These are phyloP conservation scores for Euphonia xanthogaster DNA, from an alignment of 2,797 vertebrate species.

Conservation along the genomic window DNA sequence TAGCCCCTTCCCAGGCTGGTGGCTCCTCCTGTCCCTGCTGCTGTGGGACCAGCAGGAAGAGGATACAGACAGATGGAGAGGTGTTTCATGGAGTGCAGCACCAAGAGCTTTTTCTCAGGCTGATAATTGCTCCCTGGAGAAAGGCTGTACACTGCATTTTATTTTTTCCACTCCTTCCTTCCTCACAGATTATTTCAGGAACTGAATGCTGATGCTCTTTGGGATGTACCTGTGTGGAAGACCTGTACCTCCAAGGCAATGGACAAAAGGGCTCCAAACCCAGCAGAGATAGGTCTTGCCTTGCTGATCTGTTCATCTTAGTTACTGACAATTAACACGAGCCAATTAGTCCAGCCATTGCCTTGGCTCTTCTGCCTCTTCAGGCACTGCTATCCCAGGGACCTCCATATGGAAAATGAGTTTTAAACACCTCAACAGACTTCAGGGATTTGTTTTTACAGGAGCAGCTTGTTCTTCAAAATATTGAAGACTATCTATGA, in stretches of 20 bases:
- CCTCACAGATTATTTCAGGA: constrained; percentile 58
- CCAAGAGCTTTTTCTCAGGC: constrained; percentile 6
- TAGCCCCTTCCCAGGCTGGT: no score
- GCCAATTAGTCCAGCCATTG: background rate
- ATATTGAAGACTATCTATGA: background rate
- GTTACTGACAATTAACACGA: background rate
- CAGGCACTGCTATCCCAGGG: background rate
- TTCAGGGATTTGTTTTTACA: background rate
- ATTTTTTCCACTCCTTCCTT: background rate
- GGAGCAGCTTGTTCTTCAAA: background rate
- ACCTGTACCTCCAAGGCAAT: background rate
- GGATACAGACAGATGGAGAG: background rate
- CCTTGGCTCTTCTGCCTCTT: background rate
- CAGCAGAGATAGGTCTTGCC: background rate
- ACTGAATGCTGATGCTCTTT: constrained; percentile 4
- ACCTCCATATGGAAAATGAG: background rate
- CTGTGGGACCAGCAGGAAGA: background rate
- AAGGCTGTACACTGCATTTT: background rate
- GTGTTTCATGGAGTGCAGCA: background rate
- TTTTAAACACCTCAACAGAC: background rate
- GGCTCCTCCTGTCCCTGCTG: background rate
- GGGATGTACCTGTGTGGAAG: background rate
- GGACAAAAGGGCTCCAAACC: background rate
- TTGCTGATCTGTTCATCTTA: background rate
- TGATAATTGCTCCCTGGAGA: constrained; percentile 69